phyloP scores from a whole-genome alignment of 2,113 vertebrate genomes.

The Crotalus viridis region DNA sequence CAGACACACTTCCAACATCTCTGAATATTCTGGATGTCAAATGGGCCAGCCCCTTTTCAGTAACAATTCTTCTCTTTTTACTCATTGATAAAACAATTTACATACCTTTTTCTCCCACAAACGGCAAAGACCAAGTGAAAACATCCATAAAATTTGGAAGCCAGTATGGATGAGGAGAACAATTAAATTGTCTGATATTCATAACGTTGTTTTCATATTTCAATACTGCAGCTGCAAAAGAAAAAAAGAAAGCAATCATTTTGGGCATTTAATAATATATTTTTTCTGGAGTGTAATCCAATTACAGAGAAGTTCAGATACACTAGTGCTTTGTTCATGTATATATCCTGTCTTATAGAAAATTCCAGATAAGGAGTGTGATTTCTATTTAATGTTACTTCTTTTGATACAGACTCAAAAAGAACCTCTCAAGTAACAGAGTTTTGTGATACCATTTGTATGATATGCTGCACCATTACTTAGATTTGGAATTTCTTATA shows the following conservation, averaged over 20 bases:
- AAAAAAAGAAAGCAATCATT: slow-evolving; percentile 15
- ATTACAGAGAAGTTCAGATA: neutral
- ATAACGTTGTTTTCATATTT: slow-evolving; percentile 99
- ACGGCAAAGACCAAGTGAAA: slow-evolving; percentile 97
- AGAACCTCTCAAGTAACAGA: neutral
- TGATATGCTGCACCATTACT: neutral
- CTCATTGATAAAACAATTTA: neutral
- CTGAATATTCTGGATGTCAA: neutral
- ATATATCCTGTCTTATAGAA: neutral
- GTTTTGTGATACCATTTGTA: neutral
- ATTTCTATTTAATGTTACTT: neutral
- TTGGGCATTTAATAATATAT: fast-evolving
- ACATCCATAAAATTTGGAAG: slow-evolving; percentile 99
- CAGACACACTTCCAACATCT: neutral
- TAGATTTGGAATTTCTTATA: neutral
- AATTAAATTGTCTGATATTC: slow-evolving; percentile 99
- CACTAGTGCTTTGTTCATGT: neutral
- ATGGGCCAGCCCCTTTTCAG: neutral
- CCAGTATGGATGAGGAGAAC: slow-evolving; percentile 97
- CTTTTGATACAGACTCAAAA: neutral
- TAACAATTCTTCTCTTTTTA: neutral
- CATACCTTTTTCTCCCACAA: slow-evolving; percentile 94
- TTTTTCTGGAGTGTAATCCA: neutral
- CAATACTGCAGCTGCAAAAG: slow-evolving; percentile 88
- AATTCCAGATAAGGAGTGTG: neutral